A percentile compares a stretch with the other conserved stretches of the same genome.
These are phyloP conservation scores for Pardalotus punctatus DNA, from an alignment of 2,113 vertebrate genomes.

Conservation along the genomic window DNA sequence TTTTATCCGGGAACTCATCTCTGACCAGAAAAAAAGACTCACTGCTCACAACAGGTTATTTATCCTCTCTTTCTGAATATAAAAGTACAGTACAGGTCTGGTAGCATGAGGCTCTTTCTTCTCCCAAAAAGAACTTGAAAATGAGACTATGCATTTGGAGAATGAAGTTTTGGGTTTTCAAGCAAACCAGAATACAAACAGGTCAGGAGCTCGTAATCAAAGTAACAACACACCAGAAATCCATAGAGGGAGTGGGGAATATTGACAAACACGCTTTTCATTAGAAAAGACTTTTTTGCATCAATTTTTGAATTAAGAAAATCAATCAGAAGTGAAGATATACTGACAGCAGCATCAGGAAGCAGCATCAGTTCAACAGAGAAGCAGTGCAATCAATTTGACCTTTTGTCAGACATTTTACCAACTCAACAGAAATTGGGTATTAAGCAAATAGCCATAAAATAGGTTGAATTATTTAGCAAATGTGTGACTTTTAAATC, in stretches of 20 bases:
- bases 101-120: neutral
- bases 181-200: neutral
- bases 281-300: neutral
- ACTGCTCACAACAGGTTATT: slow-evolving; percentile 8
- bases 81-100: neutral
- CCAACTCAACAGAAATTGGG: neutral
- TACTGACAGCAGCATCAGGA: neutral
- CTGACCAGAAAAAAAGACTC: slow-evolving; percentile 25
- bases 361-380: neutral
- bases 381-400: neutral
- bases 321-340: neutral
- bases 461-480: slow-evolving; percentile 14
- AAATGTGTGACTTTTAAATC: neutral
- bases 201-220: neutral
- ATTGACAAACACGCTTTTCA: slow-evolving; percentile 10
- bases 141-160: neutral
- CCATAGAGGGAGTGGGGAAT: neutral
- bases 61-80: neutral
- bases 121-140: neutral
- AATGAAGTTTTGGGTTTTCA: neutral
- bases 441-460: slow-evolving; percentile 36
- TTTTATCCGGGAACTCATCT: slow-evolving; percentile 39
- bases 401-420: neutral
- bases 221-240: neutral
- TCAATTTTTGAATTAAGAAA: slow-evolving; percentile 36